A percentile compares a stretch with the other conserved stretches of the same genome.
Evolutionary conservation across 2,797 vertebrate genomes (phyloP).

Genomic region (Pangasius djambal): DNA sequence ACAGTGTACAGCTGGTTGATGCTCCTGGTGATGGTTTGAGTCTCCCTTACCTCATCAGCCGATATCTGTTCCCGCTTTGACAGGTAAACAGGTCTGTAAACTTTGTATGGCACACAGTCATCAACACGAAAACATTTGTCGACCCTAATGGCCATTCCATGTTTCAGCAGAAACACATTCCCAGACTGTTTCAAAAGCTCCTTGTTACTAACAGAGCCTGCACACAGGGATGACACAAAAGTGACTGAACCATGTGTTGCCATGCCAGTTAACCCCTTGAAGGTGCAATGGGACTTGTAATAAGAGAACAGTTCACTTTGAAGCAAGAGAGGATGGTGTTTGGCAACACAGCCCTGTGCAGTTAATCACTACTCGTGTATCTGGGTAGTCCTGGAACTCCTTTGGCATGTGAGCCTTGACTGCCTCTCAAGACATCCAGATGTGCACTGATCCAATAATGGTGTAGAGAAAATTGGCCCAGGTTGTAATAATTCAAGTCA

Average conservation of each 20-base stretch:
- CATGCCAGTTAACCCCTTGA: neutral
- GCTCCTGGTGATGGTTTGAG: neutral
- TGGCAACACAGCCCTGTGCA: too few species aligned
- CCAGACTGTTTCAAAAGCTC: slow-evolving; percentile 2
- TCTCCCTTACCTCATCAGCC: neutral
- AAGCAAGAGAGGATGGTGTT: too few species aligned
- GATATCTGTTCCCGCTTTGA: slow-evolving; percentile 17
- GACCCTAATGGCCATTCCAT: slow-evolving; percentile 6
- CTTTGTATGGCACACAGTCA: neutral
- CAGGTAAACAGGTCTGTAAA: neutral
- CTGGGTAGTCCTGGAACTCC: neutral
- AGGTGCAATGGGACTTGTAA: slow-evolving; percentile 5
- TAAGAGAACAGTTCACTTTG: too few species aligned
- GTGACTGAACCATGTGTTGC: neutral
- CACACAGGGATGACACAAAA: neutral
- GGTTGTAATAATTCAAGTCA: neutral
- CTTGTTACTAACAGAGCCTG: neutral
- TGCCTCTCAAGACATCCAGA: too few species aligned
- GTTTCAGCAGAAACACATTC: neutral
- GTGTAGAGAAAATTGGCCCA: neutral
- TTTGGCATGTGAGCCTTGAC: neutral
- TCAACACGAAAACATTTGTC: neutral
- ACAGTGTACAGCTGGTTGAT: slow-evolving; percentile 1
- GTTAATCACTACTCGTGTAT: too few species aligned
- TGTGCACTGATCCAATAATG: neutral